A percentile compares a stretch with the other conserved stretches of the same genome.
phyloP scores from a whole-genome alignment of 2,888 invertebrate genomes.

The Electrophaes corylata region DNA sequence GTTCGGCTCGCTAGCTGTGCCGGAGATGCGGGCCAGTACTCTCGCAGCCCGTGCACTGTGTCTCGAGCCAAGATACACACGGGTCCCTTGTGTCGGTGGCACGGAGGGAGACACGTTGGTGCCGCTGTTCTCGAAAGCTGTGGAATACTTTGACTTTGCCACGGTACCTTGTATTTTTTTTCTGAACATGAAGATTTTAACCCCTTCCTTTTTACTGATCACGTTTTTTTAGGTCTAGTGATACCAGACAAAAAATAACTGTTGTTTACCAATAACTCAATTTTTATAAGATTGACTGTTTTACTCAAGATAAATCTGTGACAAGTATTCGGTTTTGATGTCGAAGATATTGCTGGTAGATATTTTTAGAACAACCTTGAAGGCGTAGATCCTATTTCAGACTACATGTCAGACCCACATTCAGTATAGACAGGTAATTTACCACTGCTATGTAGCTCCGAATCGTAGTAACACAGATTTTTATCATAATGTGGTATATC shows the following conservation, averaged over 20 bases:
- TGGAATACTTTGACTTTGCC: slow-evolving; percentile 72
- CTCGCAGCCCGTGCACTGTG: slow-evolving; percentile 69
- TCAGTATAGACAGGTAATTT: not conserved
- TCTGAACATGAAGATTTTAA: not conserved
- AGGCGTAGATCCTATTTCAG: slow-evolving; percentile 10
- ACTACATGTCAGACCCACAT: slow-evolving; percentile 8
- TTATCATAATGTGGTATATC: not conserved
- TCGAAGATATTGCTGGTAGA: slow-evolving; percentile 4
- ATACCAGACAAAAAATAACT: no score
- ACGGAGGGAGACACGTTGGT: slow-evolving; percentile 72
- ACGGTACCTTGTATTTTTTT: slow-evolving; percentile 52
- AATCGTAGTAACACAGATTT: not conserved
- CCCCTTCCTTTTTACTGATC: no score
- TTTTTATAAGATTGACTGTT: no score
- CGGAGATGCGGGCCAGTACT: slow-evolving; percentile 77
- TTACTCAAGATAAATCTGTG: not conserved
- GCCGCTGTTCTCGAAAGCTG: slow-evolving; percentile 73
- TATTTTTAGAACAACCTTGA: slow-evolving; percentile 18
- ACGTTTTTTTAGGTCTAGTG: no score
- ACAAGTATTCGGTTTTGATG: slow-evolving; percentile 12
- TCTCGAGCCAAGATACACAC: slow-evolving; percentile 69
- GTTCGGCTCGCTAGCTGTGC: slow-evolving; percentile 73
- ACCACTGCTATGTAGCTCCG: not conserved
- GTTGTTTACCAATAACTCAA: no score
- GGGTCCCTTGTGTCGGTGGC: slow-evolving; percentile 75